These are phyloP conservation scores for Fregata magnificens DNA, from an alignment of 2,113 vertebrate species.

Conservation along the genomic window DNA sequence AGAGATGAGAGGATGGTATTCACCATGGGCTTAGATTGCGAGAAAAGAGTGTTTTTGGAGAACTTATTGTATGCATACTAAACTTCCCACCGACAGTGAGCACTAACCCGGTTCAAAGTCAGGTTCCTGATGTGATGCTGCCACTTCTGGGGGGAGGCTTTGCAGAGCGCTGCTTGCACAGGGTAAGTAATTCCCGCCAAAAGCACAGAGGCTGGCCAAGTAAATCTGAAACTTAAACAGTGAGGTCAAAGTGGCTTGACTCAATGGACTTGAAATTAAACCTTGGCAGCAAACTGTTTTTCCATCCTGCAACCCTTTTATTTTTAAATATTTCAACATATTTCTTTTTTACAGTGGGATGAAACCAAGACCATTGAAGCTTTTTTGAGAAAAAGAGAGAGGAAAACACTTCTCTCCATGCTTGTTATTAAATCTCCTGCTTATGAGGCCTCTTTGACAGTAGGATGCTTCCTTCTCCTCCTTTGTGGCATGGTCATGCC, in stretches of 20 bases:
- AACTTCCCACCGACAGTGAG: not conserved
- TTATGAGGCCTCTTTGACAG: not conserved
- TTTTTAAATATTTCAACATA: not conserved
- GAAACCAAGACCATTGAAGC: not conserved
- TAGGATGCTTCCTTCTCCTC: not conserved
- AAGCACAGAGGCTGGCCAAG: not conserved
- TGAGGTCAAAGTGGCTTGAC: not conserved
- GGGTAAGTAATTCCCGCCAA: not conserved
- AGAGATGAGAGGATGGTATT: not conserved
- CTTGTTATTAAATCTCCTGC: not conserved
- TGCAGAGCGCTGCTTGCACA: not conserved
- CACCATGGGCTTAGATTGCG: not conserved
- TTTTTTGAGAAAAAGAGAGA: not conserved
- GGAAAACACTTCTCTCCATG: not conserved
- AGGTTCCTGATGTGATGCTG: not conserved
- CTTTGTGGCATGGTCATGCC: not conserved
- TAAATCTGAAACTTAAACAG: not conserved
- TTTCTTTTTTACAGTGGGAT: not conserved
- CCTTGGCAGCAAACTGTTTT: not conserved
- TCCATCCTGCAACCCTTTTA: not conserved
- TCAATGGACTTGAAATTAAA: not conserved
- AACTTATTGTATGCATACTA: not conserved
- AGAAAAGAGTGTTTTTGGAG: not conserved
- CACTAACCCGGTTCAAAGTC: fast-evolving
- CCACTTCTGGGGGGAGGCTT: not conserved